Base-by-base conservation (phyloP, 2,113 vertebrate species). In the Varanus salvator region DNA sequence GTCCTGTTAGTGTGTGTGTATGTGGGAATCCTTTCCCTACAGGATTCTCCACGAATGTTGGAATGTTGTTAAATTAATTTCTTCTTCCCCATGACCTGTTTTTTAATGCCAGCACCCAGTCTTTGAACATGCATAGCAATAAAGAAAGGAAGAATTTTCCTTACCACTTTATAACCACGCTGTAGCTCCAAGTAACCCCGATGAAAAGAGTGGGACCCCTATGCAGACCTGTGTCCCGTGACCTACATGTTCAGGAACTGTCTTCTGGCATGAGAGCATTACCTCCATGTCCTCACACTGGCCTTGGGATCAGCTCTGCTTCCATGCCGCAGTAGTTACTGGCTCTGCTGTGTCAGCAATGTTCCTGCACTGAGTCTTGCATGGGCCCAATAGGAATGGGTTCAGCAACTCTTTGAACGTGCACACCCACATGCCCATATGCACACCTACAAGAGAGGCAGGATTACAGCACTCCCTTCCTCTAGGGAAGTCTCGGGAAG, bases 51-150 rank as follows among this genome's bases (percentile, higher is more conserved):
- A n/a, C 31, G 34, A 23, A 57, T 25, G 38, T 44, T 66, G 27
- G 38, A 44, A 8, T 48, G 38, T 14, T 78, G 86, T 50, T 78
- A 44, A 78, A 87, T 78, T 66, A 81, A 72, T 88, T 57, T 88
- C n/a, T 57, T 69, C 25, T 54, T 54, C n/a, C 34, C 38, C 14
- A 5, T 71, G 25, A 52, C 66, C 77, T 27, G 52, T 12, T 54
- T 23, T 34, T 68, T 50, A 34, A 81, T 57, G 77, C 21, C 66
- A 72, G 23, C 15, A 57, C 50, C 19, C 25, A 5, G 23, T 25
- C 74, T 76, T 87, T 66, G 38, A 64, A 64, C 57, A 29, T 77
- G 15, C 77, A 68, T 82, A 82, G 31, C 44, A 72, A 57, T 72
- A 21, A 72, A 57, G 64, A 34, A 31, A 50, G n/a, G 29, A 80